Base-by-base conservation (phyloP, 1,140 invertebrate genomes). In the Agrypnia vestita region DNA sequence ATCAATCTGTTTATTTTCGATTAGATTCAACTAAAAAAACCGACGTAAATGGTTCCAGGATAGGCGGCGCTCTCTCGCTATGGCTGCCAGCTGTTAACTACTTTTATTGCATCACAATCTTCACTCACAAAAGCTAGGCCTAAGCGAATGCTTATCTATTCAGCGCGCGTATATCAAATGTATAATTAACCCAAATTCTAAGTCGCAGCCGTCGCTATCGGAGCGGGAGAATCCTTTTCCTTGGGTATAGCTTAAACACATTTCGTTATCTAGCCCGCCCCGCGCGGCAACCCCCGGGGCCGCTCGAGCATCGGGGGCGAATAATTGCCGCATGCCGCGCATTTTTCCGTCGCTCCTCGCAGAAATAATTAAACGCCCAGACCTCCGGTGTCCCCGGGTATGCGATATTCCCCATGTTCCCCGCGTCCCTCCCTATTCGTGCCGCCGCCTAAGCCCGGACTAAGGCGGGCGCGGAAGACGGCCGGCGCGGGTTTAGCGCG, bases 321-420 rank as follows among this genome's bases (percentile, higher is more conserved):
- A 82, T 82, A 82, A 82, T 82, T 82, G 81, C 81, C 81, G 81
- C 81, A 78, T 82, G 64, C 81, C 78, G 78, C 53, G 78, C 74
- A 82, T 82, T 82, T 82, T 82, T 82, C 81, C 78, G 43, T 74
- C 64, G 78, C 51, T 80, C 78, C 78, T 76, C 75, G 69, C 78
- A 80, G 74, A 82, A 82, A 82, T 82, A 82, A 82, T 82, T 82
- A 82, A 82, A 82, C 78, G 81, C 43, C 76, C 78, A 78, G 21
- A 61, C 75, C 78, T 69, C 47, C 21, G 78, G 35, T 25, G 62
- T 81, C 80, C 74, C 49, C 49, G 43, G 75, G 67, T 67, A 77
- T 62, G 76, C 62, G 64, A 75, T 62, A 35, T 21, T 53, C 21
- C 49, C 69, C 59, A 62, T 25, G 9, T 43, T 43, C 61, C 61